A percentile compares a stretch with the other conserved stretches of the same genome.
Evolutionary conservation across 2,888 invertebrate species (phyloP).

Genomic region (Rambutsinella grinnellia): DNA sequence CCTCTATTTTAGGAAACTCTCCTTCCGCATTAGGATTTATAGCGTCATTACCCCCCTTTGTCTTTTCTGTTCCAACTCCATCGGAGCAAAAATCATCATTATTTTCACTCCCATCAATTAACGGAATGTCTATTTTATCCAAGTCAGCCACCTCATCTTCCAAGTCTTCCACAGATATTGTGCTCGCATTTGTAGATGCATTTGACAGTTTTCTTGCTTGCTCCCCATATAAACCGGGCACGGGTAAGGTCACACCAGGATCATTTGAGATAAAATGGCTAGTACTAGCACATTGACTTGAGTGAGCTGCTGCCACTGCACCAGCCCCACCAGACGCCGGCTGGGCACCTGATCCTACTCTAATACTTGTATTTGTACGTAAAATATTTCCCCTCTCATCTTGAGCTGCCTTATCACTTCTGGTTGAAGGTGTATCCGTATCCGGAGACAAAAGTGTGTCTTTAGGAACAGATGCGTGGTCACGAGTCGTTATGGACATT

Average conservation of each 20-base stretch:
- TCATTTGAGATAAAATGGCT: conserved; percentile 51
- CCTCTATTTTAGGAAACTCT: conserved; percentile 63
- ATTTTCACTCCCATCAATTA: conserved; percentile 37
- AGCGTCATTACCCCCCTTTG: conserved; percentile 34
- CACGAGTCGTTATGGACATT: conserved; percentile 54
- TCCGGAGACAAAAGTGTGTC: conserved; percentile 39
- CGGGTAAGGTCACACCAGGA: conserved; percentile 74
- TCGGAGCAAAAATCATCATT: conserved; percentile 21
- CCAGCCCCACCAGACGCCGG: conserved; percentile 12
- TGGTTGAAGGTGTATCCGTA: conserved; percentile 19
- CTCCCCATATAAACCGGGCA: conserved; percentile 81
- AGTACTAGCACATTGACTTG: conserved; percentile 35
- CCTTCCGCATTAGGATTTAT: conserved; percentile 14
- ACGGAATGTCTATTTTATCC: conserved; percentile 46
- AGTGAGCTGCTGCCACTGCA: not conserved
- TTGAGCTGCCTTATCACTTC: conserved; percentile 50
- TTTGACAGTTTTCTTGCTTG: conserved; percentile 56
- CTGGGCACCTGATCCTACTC: not conserved
- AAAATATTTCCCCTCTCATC: conserved; percentile 17
- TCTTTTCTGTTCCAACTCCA: conserved; percentile 47
- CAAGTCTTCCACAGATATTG: conserved; percentile 50
- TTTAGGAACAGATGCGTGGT: conserved; percentile 19
- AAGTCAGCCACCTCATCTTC: conserved; percentile 53
- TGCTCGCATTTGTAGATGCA: conserved; percentile 51
- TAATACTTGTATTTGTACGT: conserved; percentile 8